Evolutionary conservation across 2,113 vertebrate species (phyloP).

Genomic region (Trogon melanurus): DNA sequence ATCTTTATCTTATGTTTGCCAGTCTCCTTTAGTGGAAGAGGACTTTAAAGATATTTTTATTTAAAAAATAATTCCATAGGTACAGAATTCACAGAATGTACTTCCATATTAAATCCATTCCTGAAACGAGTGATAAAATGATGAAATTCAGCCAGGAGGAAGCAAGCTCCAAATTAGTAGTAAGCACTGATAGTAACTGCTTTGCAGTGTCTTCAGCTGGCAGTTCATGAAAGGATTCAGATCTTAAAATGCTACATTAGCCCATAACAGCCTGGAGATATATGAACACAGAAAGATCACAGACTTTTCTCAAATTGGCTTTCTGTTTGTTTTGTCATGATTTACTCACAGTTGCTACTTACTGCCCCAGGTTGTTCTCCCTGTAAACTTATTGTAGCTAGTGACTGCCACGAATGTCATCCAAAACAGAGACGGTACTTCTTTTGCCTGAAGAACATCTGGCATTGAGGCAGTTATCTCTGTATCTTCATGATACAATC

Average conservation of each 20-base stretch:
- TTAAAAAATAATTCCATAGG: neutral
- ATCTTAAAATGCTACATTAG: neutral
- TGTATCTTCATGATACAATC: neutral
- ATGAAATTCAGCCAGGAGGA: neutral
- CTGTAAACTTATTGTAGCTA: neutral
- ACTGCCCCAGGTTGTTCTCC: neutral
- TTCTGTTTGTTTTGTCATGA: neutral
- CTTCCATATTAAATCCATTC: neutral
- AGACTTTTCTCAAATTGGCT: neutral
- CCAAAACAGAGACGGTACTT: neutral
- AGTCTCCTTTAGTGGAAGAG: neutral
- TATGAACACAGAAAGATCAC: neutral
- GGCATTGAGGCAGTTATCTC: neutral
- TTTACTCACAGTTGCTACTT: neutral
- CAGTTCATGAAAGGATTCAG: neutral
- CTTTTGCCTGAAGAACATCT: neutral
- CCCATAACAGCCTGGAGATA: neutral
- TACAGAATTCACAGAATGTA: neutral
- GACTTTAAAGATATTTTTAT: neutral
- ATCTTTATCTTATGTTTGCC: neutral
- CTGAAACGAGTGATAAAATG: neutral
- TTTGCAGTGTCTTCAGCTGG: neutral
- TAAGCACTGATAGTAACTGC: neutral
- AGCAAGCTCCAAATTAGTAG: neutral
- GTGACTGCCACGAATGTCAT: neutral